phyloP scores from a whole-genome alignment of 2,797 vertebrate genomes.

The Adrianichthys oophorus region DNA sequence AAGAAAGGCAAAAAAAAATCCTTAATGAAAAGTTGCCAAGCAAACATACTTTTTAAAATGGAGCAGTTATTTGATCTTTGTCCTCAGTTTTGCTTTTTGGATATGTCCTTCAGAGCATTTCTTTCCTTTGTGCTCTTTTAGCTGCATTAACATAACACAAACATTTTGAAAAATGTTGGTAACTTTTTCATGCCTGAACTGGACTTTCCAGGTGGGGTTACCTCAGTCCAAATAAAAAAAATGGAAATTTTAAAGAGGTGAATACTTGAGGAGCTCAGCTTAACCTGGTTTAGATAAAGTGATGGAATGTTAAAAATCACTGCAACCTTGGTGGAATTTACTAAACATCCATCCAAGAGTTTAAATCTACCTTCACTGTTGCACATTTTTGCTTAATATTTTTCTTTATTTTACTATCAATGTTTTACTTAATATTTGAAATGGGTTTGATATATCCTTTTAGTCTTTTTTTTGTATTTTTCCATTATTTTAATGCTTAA shows the following conservation, averaged over 20 bases:
- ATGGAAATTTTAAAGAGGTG: too few species aligned
- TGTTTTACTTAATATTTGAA: too few species aligned
- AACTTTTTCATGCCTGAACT: not conserved
- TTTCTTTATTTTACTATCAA: too few species aligned
- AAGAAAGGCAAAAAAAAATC: constrained; percentile 13
- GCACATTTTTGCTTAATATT: not conserved
- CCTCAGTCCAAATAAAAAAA: too few species aligned
- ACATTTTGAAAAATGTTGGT: not conserved
- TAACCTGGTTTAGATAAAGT: constrained; percentile 10
- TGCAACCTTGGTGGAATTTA: constrained; percentile 1
- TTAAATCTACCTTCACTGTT: constrained; percentile 6
- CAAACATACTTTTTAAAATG: constrained; percentile 8
- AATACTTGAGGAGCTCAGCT: constrained; percentile 2
- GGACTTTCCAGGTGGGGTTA: too few species aligned
- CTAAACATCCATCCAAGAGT: too few species aligned
- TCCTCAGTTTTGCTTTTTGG: constrained; percentile 7
- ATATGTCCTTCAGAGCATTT: not conserved
- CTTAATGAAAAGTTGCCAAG: constrained; percentile 3
- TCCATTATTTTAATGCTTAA: too few species aligned
- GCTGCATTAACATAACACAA: constrained; percentile 2
- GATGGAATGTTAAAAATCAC: constrained; percentile 31
- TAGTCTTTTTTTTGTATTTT: too few species aligned
- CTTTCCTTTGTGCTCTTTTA: not conserved
- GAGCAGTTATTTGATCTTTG: not conserved
- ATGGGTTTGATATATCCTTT: too few species aligned